These are phyloP conservation scores for Pogonocichla stellata DNA, from an alignment of 2,113 vertebrate genomes.

Conservation along the genomic window DNA sequence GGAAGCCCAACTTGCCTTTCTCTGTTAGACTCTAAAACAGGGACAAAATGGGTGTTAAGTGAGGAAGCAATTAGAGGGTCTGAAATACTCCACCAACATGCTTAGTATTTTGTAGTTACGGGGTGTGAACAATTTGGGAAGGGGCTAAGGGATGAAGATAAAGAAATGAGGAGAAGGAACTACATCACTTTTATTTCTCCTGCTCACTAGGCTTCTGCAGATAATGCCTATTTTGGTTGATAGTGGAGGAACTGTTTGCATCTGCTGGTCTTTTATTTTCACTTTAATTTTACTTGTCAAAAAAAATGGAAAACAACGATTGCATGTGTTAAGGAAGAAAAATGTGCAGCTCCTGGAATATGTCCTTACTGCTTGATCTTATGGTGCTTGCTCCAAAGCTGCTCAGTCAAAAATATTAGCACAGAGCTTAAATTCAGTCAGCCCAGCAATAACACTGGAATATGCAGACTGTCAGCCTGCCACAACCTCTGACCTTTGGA, in stretches of 20 bases:
- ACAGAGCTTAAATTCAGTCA: not conserved
- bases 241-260: not conserved
- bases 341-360: not conserved
- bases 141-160: not conserved
- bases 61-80: not conserved
- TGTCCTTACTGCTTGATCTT: not conserved
- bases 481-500: not conserved
- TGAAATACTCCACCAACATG: not conserved
- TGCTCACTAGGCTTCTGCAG: not conserved
- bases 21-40: not conserved
- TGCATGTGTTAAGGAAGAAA: not conserved
- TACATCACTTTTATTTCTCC: not conserved
- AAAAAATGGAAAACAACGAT: not conserved
- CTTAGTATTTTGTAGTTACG: not conserved
- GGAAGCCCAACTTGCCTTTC: not conserved
- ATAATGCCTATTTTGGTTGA: not conserved
- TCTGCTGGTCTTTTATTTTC: not conserved
- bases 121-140: not conserved
- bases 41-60: not conserved
- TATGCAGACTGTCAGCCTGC: fast-evolving
- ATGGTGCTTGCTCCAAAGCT: not conserved
- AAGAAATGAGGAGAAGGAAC: not conserved
- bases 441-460: not conserved
- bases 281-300: not conserved
- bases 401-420: not conserved